Conservation (phyloP, 2,113 vertebrate genomes). For the Delphinus delphis region DNA sequence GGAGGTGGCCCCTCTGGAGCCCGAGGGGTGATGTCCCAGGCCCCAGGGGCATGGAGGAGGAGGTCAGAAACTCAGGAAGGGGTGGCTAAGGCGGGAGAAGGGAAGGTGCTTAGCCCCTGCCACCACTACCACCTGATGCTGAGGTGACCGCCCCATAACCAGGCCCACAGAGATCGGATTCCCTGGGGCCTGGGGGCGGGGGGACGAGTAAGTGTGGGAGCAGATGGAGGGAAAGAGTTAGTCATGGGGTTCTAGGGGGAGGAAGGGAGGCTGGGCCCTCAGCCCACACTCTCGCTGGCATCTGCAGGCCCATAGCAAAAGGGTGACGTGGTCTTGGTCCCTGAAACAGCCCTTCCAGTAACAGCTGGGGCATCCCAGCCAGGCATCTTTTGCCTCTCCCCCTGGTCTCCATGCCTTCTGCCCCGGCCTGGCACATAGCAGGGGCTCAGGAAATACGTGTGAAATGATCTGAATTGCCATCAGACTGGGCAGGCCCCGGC, state of each 20-base stretch:
- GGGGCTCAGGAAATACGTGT: neutral
- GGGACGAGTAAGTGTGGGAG: neutral
- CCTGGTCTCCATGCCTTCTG: neutral
- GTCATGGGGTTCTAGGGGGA: conserved; percentile 45
- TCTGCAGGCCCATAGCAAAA: conserved; percentile 48
- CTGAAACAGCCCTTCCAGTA: conserved; percentile 40
- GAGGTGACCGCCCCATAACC: neutral
- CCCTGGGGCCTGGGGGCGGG: neutral
- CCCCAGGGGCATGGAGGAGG: neutral
- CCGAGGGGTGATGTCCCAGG: neutral
- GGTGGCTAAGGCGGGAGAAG: too few relatives aligned
- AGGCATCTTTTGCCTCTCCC: neutral
- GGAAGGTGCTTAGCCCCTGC: neutral
- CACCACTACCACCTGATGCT: neutral
- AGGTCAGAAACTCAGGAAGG: neutral
- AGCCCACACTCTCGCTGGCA: conserved; percentile 61
- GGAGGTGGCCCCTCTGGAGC: neutral
- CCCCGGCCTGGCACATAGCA: neutral
- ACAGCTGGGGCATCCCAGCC: neutral
- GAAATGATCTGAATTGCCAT: neutral
- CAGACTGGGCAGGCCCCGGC: rapidly evolving
- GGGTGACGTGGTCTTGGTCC: conserved; percentile 45
- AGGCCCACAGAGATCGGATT: neutral
- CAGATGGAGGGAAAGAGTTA: conserved; percentile 41
- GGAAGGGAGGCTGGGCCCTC: conserved; percentile 42